These are phyloP conservation scores for Oncopodura yosiiana DNA, from an alignment of 1,140 invertebrate genomes.

Conservation along the genomic window DNA sequence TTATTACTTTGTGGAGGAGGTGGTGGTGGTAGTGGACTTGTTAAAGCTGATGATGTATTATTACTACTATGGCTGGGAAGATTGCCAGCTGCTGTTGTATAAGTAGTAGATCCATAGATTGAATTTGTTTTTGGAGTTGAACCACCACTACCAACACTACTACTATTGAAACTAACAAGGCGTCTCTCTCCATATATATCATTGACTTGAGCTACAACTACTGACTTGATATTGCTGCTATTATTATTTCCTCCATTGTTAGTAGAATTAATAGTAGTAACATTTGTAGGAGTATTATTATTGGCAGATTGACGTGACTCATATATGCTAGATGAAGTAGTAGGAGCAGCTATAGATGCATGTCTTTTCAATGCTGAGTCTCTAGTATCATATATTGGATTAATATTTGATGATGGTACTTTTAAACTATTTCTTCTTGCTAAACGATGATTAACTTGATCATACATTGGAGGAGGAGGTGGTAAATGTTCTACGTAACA, in stretches of 20 bases:
- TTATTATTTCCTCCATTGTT: neutral
- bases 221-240: neutral
- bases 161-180: too few species aligned
- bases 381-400: conserved; percentile 22
- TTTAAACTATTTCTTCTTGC: conserved; percentile 8
- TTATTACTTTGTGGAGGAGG: neutral
- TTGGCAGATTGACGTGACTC: neutral
- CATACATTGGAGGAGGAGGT: neutral
- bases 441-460: neutral
- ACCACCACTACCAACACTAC: neutral
- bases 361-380: neutral
- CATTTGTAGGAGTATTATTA: neutral
- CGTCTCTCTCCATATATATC: too few species aligned
- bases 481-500: conserved; percentile 1
- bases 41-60: neutral
- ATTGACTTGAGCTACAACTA: conserved; percentile 3
- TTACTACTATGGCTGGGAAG: neutral
- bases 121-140: neutral
- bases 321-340: neutral
- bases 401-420: neutral
- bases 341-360: neutral
- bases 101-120: neutral
- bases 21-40: neutral
- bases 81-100: neutral
- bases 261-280: neutral